Conservation (phyloP, 2,113 vertebrate species). For the Mellivora capensis region DNA sequence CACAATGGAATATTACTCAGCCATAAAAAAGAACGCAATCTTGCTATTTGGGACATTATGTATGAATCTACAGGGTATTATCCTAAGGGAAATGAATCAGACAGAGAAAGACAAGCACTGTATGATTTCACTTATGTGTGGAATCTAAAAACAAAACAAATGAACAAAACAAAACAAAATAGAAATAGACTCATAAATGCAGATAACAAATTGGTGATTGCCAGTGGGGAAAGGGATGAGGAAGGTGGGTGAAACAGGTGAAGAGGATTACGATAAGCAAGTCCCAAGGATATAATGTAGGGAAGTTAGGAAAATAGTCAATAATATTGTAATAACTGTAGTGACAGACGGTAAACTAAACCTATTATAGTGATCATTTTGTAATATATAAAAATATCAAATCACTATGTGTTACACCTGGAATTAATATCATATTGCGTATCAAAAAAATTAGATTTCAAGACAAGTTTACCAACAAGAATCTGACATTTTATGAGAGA, state of each 20-base stretch:
- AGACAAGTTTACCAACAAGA: not conserved
- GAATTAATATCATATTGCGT: not conserved
- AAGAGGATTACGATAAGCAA: not conserved
- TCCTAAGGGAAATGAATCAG: not conserved
- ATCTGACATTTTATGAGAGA: not conserved
- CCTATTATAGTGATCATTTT: not conserved
- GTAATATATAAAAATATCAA: not conserved
- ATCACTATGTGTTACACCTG: not conserved
- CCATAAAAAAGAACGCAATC: not conserved
- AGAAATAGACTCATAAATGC: not conserved
- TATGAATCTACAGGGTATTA: not conserved
- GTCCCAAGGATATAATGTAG: too few relatives aligned
- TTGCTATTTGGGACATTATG: not conserved
- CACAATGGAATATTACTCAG: not conserved
- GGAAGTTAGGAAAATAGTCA: not conserved
- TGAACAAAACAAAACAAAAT: not conserved
- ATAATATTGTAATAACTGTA: not conserved
- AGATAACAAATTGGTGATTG: not conserved
- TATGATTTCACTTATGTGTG: not conserved
- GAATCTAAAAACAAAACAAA: not conserved
- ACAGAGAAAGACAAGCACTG: not conserved
- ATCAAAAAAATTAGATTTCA: not conserved
- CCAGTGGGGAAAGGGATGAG: not conserved
- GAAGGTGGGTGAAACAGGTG: not conserved
- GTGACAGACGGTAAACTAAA: not conserved